Percentiles rank a stretch among this genome's conserved stretches.
phyloP scores from a whole-genome alignment of 2,797 vertebrate genomes.

The Pseudocheirus occidentalis region DNA sequence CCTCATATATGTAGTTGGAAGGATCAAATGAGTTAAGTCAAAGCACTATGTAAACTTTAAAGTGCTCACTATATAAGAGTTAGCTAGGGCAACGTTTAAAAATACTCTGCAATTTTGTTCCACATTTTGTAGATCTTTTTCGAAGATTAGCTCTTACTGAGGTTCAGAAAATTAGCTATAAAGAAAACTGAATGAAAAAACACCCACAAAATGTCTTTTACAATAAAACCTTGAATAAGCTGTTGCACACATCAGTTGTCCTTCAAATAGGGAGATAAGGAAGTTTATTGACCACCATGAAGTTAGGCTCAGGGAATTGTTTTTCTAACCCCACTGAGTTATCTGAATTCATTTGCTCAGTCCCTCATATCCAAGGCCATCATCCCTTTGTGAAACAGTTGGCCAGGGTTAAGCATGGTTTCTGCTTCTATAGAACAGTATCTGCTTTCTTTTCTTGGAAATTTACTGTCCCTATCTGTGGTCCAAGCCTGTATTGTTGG shows the following conservation, averaged over 20 bases:
- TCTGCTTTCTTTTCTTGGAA: neutral
- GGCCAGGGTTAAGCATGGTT: neutral
- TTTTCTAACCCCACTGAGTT: neutral
- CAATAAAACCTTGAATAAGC: neutral
- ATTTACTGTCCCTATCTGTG: neutral
- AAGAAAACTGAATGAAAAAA: neutral
- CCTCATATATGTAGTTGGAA: neutral
- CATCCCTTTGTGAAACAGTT: neutral
- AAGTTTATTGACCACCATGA: neutral
- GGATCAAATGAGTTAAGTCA: neutral
- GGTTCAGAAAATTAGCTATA: neutral
- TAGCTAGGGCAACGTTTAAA: neutral
- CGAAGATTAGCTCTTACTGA: neutral
- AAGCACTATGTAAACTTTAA: neutral
- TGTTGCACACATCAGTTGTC: neutral
- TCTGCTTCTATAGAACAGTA: neutral
- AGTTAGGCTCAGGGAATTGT: neutral
- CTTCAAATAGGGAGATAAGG: neutral
- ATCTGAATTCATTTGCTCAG: neutral
- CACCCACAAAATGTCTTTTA: neutral
- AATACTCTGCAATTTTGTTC: neutral
- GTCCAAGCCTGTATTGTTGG: neutral
- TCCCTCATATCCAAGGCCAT: neutral
- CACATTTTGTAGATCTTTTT: neutral
- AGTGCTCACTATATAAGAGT: neutral